phyloP scores from a whole-genome alignment of 1,140 invertebrate genomes.

The Nebria ingens region DNA sequence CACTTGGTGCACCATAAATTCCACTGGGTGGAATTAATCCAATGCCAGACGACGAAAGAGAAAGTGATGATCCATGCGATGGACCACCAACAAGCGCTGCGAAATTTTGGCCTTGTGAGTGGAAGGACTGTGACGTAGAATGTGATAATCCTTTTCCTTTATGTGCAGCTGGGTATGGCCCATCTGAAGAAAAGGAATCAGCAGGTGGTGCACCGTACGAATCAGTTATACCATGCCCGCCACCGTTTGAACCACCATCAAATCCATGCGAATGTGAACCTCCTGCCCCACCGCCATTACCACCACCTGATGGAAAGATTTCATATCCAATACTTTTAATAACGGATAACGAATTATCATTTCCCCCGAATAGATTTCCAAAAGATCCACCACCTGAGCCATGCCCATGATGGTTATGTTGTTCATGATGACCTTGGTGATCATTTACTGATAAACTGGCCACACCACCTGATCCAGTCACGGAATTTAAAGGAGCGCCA shows the following conservation, averaged over 20 bases:
- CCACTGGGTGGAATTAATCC: constrained; percentile 43
- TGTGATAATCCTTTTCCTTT: constrained; percentile 16
- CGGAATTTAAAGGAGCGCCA: constrained; percentile 30
- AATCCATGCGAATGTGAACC: constrained; percentile 15
- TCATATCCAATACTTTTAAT: constrained; percentile 39
- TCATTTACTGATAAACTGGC: constrained; percentile 26
- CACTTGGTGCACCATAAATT: constrained; percentile 41
- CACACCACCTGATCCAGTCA: constrained; percentile 31
- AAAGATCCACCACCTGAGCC: not conserved
- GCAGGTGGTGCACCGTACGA: constrained; percentile 40
- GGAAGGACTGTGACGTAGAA: constrained; percentile 20
- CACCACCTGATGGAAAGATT: constrained; percentile 28
- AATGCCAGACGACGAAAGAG: constrained; percentile 30
- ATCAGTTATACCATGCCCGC: constrained; percentile 26
- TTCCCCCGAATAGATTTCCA: constrained; percentile 13
- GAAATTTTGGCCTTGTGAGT: not conserved
- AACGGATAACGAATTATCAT: constrained; percentile 31
- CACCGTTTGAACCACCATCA: constrained; percentile 12
- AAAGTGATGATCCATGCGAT: constrained; percentile 22
- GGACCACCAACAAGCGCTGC: constrained; percentile 1
- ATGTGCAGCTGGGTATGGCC: constrained; percentile 39
- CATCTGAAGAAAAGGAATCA: constrained; percentile 37
- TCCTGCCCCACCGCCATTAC: constrained; percentile 12
- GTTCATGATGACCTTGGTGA: constrained; percentile 13
- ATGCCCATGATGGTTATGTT: not conserved